Evolutionary conservation across 2,888 invertebrate genomes (phyloP), one percentile per base, ranked within the genome.

Genomic region (Pantelozetes paolii): DNA sequence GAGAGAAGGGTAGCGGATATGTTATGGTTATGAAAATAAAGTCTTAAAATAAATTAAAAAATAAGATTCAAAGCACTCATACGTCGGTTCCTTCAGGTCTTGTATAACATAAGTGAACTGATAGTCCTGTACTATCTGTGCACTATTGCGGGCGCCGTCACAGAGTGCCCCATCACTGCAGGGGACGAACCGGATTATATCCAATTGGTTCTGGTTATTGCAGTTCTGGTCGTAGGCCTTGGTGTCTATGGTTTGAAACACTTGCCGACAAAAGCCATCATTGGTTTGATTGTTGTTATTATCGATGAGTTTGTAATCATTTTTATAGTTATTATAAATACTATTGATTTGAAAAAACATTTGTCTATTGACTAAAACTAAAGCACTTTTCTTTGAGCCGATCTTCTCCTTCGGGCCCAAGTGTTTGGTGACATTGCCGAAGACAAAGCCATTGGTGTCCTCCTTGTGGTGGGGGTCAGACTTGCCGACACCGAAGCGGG

Each of bases 401-500:
- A 69, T 71, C 26, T 40, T 48, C n/a, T 74, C 67, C 15, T 45
- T 62, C 0, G 40, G 59, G 26, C 73, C 73, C 54, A 69, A n/a
- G 70, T 74, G 74, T 57, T 62, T 69, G 32, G 95, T 93, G 67
- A 97, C 88, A 82, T 97, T 97, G 18, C 98, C 98, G 82, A 93
- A 98, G 79, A 98, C 93, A 83, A 92, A 97, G 69, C 97, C 97
- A 83, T 90, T 90, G 78, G 94, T 92, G 80, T 91, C 89, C 79
- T 89, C 89, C 80, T 89, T 88, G 79, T 89, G 88, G 82, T 92
- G 90, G 59, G 89, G 87, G 82, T 94, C 92, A 18, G 96, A 95
- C 84, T 95, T 94, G 84, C 97, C 96, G 82, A 97, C 93, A 75
- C 96, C 97, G 83, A 96, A 98, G 83, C 96, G 96, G 28, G 92